Percentiles rank a stretch among this genome's conserved stretches.
Conservation (phyloP, 2,113 vertebrate genomes). For the Plecturocebus donacophilus region DNA sequence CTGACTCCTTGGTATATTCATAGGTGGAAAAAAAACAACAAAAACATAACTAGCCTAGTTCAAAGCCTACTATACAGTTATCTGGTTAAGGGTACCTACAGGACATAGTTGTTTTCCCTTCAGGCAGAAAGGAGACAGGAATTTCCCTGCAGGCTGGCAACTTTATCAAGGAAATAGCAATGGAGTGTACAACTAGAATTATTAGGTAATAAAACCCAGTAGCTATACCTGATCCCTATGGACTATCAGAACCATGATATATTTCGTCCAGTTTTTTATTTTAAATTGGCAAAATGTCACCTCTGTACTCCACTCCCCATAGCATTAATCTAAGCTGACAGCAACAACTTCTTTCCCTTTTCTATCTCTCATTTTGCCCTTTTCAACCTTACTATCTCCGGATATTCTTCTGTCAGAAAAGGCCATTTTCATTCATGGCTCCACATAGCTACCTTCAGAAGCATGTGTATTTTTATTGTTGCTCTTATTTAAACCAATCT, state of each 20-base stretch:
- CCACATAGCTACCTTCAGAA: background rate
- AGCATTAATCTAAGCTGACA: background rate
- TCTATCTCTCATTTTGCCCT: background rate
- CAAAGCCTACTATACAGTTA: background rate
- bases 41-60: background rate
- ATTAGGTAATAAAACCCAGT: background rate
- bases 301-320: background rate
- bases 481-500: slow-evolving; percentile 20
- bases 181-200: background rate
- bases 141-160: background rate
- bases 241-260: background rate
- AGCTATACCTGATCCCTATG: background rate
- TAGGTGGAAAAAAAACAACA: background rate
- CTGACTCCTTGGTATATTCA: background rate
- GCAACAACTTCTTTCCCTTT: background rate
- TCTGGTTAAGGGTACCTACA: background rate
- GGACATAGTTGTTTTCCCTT: background rate
- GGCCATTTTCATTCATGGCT: background rate
- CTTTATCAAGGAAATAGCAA: background rate
- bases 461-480: background rate
- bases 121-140: background rate
- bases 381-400: background rate
- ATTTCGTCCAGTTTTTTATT: background rate
- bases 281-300: background rate
- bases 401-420: slow-evolving; percentile 9